Conservation (phyloP, 35 echinoderm and acorn worm genomes). For the Nesometra sesokonis region DNA sequence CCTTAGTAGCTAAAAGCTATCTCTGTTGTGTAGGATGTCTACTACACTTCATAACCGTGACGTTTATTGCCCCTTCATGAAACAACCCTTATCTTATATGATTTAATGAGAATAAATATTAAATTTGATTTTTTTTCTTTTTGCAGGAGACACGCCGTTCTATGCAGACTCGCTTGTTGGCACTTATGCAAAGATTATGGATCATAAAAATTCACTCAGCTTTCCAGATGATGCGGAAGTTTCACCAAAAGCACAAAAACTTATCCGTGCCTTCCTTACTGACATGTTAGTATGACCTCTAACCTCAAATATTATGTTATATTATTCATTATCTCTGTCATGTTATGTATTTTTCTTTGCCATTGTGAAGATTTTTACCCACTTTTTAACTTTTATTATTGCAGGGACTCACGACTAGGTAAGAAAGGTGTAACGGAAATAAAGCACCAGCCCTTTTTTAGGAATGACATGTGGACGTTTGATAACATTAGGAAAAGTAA, state of each 20-base stretch:
- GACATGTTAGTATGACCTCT: conserved; percentile 57
- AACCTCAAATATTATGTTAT: neutral
- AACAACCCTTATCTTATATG: no score
- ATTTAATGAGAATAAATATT: no score
- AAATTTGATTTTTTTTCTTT: neutral
- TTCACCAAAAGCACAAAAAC: conserved; percentile 43
- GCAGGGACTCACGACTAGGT: conserved; percentile 56
- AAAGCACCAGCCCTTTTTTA: conserved; percentile 76
- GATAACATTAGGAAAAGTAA: conserved; percentile 95
- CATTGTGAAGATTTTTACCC: no score
- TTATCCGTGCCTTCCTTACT: conserved; percentile 86
- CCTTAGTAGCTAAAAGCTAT: no score
- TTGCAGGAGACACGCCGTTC: conserved; percentile 86
- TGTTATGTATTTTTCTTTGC: neutral
- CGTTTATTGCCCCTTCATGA: no score
- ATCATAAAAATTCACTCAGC: conserved; percentile 87
- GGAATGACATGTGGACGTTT: conserved; percentile 96
- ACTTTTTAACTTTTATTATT: conserved; percentile 17
- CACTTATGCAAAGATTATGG: conserved; percentile 99
- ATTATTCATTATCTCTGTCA: no score
- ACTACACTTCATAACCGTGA: no score
- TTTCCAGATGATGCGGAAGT: conserved; percentile 85
- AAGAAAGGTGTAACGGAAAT: conserved; percentile 85
- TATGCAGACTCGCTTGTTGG: conserved; percentile 98
- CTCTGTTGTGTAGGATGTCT: no score